Evolutionary conservation across 2,888 invertebrate species (phyloP), one percentile per base, ranked within the genome.

Genomic region (Agrochola macilenta): DNA sequence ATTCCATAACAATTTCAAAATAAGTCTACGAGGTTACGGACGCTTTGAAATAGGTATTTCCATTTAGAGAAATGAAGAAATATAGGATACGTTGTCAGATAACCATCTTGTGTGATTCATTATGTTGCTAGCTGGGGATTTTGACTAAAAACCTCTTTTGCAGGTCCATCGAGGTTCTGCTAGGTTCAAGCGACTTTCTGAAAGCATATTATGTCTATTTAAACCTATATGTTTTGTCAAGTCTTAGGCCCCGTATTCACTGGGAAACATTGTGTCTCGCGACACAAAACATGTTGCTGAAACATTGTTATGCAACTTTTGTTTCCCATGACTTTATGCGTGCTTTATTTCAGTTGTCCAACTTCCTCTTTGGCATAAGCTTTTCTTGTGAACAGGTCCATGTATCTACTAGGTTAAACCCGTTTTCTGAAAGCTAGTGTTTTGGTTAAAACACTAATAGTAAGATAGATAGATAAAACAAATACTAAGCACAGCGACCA

Each of bases 1-100:
- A 75, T 80, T 76, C 82, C 65, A 43, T 39, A 54, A 30, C 30
- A 2, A 76, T 82, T 82, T 66, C 80, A 23, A 30, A 80, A 76
- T 82, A 57, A 23, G 20, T 35, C 39, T n/a, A 23, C 26, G 58
- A 49, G 14, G n/a, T 20, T 49, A 30, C 43, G 35, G 17, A 30
- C n/a, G n/a, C 8, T 9, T 43, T 46, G 61, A 73, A 78, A 82
- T 69, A 35, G 81, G 83, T 54, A 61, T 73, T 83, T 69, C 83
- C 79, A 74, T 78, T 58, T 58, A 20, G 43, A 64, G n/a, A 71
- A 60, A 72, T 71, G 1, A 49, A 0, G 68, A 30, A 71, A 82
- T 66, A 66, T n/a, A 49, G 49, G 63, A 71, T 70, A 49, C 43
- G 30, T 20, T 23, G 5, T 14, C 9, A 12, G 60, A 61, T 75